Evolutionary conservation across 23 tunicate genomes (phyloP).

Genomic region (Trididemnum miniatum): DNA sequence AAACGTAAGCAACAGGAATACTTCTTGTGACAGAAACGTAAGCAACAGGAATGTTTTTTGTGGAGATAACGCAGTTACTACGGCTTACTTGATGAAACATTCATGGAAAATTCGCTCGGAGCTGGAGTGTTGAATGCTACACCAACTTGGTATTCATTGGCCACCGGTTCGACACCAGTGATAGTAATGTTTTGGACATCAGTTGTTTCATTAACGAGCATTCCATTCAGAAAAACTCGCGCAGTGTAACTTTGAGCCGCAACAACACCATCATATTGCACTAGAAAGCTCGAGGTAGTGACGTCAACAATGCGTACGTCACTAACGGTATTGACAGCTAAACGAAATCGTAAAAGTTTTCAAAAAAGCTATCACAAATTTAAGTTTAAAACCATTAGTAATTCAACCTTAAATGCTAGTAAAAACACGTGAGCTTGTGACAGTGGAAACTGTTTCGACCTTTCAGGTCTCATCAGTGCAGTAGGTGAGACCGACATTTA

Average conservation of each 20-base stretch:
- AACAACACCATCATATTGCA: constrained; percentile 1
- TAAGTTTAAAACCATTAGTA: neutral
- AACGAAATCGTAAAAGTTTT: no score
- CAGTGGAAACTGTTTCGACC: no score
- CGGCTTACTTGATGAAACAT: constrained; percentile 24
- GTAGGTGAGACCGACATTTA: no score
- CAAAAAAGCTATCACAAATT: neutral
- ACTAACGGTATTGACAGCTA: neutral
- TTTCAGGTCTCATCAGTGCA: no score
- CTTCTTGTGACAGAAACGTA: no score
- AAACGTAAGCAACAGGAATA: no score
- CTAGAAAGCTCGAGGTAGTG: constrained; percentile 11
- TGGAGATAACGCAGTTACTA: no score
- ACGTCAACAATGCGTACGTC: constrained; percentile 20
- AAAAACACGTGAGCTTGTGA: no score
- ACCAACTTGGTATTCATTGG: constrained; percentile 20
- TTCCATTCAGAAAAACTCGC: constrained; percentile 4
- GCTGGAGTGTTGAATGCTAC: constrained; percentile 38
- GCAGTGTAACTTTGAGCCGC: constrained; percentile 37
- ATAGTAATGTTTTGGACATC: neutral
- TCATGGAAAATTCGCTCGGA: constrained; percentile 22
- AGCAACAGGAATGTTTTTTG: no score
- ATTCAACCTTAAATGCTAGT: neutral
- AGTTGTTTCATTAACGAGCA: neutral
- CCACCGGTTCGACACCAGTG: constrained; percentile 11